Percentiles rank a stretch among this genome's conserved stretches.
Evolutionary conservation across 2,797 vertebrate genomes (phyloP).

Genomic region (Enteromius treurensis): DNA sequence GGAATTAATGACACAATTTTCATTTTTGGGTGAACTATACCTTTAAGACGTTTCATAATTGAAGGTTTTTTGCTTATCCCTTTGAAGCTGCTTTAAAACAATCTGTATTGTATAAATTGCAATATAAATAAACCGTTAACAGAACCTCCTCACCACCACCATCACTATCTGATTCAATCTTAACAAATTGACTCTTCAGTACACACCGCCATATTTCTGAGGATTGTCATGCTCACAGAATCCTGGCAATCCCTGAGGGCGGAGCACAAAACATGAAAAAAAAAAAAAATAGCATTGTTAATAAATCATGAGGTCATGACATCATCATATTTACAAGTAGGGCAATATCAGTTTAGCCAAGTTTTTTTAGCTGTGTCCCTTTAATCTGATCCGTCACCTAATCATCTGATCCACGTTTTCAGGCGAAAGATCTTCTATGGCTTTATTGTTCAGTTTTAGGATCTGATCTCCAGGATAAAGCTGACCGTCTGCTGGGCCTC

Average conservation of each 20-base stretch:
- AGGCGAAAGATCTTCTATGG: constrained; percentile 78
- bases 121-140: not conserved
- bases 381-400: constrained; percentile 74
- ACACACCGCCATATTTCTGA: constrained; percentile 86
- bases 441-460: constrained; percentile 85
- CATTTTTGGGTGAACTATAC: not conserved
- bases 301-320: constrained; percentile 46
- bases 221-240: constrained; percentile 86
- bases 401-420: constrained; percentile 84
- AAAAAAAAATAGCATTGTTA: constrained; percentile 45
- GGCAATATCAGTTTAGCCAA: not conserved
- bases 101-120: not conserved
- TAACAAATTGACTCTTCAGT: constrained; percentile 53
- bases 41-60: not conserved
- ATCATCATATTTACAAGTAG: constrained; percentile 55
- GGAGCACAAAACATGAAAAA: constrained; percentile 43
- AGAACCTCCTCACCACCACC: not conserved
- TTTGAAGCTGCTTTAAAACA: not conserved
- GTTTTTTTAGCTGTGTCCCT: not conserved
- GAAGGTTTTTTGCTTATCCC: not conserved
- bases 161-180: not conserved
- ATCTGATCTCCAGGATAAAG: constrained; percentile 89
- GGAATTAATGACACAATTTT: not conserved
- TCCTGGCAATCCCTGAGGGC: constrained; percentile 85
- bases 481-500: constrained; percentile 82